Conservation (phyloP, 1,140 invertebrate species). For the Nephila pilipes region DNA sequence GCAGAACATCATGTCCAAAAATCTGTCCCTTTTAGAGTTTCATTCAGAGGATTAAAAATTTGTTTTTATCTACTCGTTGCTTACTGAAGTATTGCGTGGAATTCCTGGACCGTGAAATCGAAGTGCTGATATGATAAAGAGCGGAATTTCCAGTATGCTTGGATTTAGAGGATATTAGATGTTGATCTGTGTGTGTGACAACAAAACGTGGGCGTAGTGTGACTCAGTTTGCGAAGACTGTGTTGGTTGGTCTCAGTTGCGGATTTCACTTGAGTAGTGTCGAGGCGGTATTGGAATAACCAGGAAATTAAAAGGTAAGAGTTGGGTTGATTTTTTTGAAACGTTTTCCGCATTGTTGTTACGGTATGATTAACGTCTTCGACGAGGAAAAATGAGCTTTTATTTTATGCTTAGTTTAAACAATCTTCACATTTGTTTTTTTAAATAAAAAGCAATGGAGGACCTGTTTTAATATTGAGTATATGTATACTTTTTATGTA, state of each 20-base stretch:
- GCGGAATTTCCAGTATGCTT: constrained; percentile 16
- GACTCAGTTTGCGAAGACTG: background rate
- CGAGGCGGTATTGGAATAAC: background rate
- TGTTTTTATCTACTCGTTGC: constrained; percentile 24
- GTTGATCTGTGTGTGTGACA: constrained; percentile 1
- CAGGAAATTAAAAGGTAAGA: background rate
- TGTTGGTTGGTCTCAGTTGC: background rate
- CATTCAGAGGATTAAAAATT: background rate
- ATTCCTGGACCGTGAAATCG: constrained; percentile 21
- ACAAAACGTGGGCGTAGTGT: background rate
- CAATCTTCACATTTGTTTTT: no score
- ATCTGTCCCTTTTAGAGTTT: background rate
- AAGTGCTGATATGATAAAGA: constrained; percentile 31
- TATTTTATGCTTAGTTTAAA: no score
- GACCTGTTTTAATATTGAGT: no score
- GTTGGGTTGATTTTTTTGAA: no score
- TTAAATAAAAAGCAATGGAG: no score
- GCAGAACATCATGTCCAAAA: background rate
- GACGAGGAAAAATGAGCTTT: no score
- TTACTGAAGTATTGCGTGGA: background rate
- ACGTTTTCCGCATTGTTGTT: no score
- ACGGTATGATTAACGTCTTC: no score
- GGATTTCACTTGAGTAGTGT: background rate
- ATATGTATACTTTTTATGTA: no score
- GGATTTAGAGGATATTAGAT: constrained; percentile 6